Evolutionary conservation across 2,113 vertebrate species (phyloP).

Genomic region (Mustelus asterias): DNA sequence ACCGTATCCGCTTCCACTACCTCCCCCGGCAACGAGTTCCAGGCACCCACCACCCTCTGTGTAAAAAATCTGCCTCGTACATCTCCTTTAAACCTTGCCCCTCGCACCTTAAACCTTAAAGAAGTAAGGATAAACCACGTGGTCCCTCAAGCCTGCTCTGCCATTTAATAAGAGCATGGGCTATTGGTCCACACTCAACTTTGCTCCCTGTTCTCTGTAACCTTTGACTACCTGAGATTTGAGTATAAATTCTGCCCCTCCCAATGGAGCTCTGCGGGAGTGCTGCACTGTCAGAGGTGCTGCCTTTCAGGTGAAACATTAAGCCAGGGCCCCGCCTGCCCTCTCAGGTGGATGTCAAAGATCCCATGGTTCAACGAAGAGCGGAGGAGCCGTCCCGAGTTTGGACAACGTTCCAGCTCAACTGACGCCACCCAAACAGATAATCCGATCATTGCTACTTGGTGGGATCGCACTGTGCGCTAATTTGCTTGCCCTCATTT

Average conservation of each 20-base stretch:
- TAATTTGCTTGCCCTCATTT: not conserved
- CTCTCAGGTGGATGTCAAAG: not conserved
- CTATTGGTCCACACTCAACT: not conserved
- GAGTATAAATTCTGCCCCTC: not conserved
- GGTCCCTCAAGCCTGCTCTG: not conserved
- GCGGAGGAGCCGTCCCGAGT: no score
- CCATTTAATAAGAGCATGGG: not conserved
- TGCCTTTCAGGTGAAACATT: not conserved
- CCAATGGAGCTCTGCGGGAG: not conserved
- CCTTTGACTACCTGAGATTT: not conserved
- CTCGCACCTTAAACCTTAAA: no score
- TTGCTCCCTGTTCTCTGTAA: not conserved
- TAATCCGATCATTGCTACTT: not conserved
- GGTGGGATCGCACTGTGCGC: not conserved
- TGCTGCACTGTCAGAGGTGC: not conserved
- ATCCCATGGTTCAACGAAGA: not conserved
- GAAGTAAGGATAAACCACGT: not conserved
- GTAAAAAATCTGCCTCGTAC: no score
- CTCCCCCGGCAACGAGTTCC: no score
- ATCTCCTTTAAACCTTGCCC: no score
- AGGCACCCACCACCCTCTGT: no score
- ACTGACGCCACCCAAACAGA: not conserved
- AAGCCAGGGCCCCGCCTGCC: not conserved
- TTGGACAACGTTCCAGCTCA: not conserved
- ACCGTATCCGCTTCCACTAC: no score